Conservation (phyloP, 30 jellyfish, hydroid and myxozoan genomes). For the Cassiopea xamachana region DNA sequence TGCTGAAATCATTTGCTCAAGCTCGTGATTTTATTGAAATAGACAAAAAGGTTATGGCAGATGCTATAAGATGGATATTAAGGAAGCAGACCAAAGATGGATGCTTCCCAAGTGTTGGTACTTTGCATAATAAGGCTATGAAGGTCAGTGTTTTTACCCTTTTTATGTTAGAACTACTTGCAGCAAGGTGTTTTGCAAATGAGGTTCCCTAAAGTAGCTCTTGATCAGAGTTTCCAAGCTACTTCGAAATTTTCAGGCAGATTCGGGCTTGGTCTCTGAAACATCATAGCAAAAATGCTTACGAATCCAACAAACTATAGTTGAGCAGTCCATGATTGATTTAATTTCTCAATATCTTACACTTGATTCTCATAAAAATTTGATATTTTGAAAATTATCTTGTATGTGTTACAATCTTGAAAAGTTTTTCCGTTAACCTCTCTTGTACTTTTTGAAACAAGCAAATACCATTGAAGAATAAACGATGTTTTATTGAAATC, state of each 20-base stretch:
- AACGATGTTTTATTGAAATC: no score
- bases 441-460: no score
- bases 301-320: not conserved
- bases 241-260: not conserved
- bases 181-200: not conserved
- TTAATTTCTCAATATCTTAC: no score
- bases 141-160: slow-evolving; percentile 41
- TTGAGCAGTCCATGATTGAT: no score
- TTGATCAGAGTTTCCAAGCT: not conserved
- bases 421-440: no score
- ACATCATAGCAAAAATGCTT: not conserved
- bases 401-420: no score
- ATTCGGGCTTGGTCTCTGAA: not conserved
- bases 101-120: slow-evolving; percentile 84
- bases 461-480: no score
- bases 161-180: not conserved
- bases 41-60: slow-evolving; percentile 66
- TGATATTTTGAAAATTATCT: no score
- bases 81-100: slow-evolving; percentile 71
- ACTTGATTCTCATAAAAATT: no score
- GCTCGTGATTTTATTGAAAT: slow-evolving; percentile 80
- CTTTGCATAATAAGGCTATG: slow-evolving; percentile 82
- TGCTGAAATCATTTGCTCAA: slow-evolving; percentile 84
- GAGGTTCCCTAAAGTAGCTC: not conserved
- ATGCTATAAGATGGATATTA: slow-evolving; percentile 67